Conservation (phyloP, 2,113 vertebrate genomes). For the Aspidoscelis tigris region DNA sequence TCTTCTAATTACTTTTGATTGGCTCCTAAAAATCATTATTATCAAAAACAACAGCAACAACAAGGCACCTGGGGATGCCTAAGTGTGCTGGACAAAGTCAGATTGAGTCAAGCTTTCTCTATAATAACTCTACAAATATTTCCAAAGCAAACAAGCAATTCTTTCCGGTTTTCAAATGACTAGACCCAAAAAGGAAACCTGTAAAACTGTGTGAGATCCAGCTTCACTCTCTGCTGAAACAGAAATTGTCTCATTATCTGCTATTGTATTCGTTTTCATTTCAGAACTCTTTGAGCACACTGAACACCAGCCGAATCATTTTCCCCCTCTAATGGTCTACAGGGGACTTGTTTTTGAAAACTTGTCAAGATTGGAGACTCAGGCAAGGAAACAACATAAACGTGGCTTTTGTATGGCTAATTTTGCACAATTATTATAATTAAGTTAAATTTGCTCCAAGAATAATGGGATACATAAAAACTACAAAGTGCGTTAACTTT, state of each 20-base stretch:
- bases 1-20: not conserved
- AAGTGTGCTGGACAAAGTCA: not conserved
- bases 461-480: constrained; percentile 10
- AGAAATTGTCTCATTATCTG: constrained; percentile 31
- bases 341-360: constrained; percentile 20
- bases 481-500: constrained; percentile 27
- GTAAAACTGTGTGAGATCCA: constrained; percentile 8
- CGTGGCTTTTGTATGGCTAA: constrained; percentile 26
- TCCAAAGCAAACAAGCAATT: constrained; percentile 12
- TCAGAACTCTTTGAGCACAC: not conserved
- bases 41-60: not conserved
- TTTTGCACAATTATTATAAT: constrained; percentile 37
- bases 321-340: not conserved
- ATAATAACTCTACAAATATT: constrained; percentile 10
- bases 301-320: constrained; percentile 3
- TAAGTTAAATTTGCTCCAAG: constrained; percentile 16
- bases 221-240: not conserved
- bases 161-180: constrained; percentile 8
- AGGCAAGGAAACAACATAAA: constrained; percentile 2
- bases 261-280: constrained; percentile 32
- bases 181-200: constrained; percentile 4
- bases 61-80: not conserved
- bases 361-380: constrained; percentile 22
- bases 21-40: not conserved
- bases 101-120: not conserved